A percentile compares a stretch with the other conserved stretches of the same genome.
phyloP scores from a whole-genome alignment of 2,888 invertebrate genomes.

The Ichneumon xanthorius region DNA sequence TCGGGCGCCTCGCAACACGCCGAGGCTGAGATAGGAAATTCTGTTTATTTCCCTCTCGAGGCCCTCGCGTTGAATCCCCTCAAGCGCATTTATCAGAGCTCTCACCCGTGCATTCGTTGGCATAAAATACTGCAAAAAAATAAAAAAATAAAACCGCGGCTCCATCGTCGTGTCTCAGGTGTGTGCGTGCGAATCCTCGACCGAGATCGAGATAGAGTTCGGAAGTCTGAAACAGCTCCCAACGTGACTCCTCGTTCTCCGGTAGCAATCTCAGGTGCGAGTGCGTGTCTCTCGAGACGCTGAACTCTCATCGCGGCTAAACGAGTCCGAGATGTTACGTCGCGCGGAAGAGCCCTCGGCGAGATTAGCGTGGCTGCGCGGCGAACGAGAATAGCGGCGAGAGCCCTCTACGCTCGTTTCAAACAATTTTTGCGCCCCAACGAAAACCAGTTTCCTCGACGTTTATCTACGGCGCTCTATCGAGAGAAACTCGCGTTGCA shows the following conservation, averaged over 20 bases:
- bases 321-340: conserved; percentile 11
- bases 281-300: conserved; percentile 52
- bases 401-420: conserved; percentile 21
- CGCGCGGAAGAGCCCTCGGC: conserved; percentile 43
- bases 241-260: conserved; percentile 6
- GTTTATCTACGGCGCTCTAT: conserved; percentile 33
- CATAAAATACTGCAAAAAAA: not conserved
- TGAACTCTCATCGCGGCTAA: not conserved
- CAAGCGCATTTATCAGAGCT: conserved; percentile 35
- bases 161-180: conserved; percentile 17
- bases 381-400: conserved; percentile 21
- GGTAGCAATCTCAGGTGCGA: conserved; percentile 44
- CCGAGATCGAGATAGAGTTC: conserved; percentile 37
- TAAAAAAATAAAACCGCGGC: conserved; percentile 3
- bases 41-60: not conserved
- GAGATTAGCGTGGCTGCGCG: conserved; percentile 31
- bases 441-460: conserved; percentile 59
- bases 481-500: conserved; percentile 31
- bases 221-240: conserved; percentile 26
- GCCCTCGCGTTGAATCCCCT: not conserved
- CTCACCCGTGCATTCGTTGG: conserved; percentile 29
- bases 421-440: conserved; percentile 58
- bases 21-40: not conserved
- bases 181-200: conserved; percentile 9
- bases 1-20: not conserved